These are phyloP conservation scores for Pygocentrus nattereri DNA, from an alignment of 2,797 vertebrate species.

Conservation along the genomic window DNA sequence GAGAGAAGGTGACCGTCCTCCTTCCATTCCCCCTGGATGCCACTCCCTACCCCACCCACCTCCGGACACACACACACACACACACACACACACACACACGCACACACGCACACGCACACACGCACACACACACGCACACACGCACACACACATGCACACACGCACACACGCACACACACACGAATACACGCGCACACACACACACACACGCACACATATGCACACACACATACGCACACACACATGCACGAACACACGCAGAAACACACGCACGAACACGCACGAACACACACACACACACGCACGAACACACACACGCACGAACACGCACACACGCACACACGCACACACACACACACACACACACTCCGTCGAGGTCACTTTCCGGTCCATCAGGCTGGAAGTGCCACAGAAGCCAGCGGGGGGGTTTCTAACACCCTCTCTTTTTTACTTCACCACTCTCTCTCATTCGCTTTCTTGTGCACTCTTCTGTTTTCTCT, in stretches of 20 bases:
- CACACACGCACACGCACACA: conserved; percentile 23
- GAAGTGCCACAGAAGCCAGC: conserved; percentile 36
- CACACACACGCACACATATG: too few relatives aligned
- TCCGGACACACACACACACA: conserved; percentile 20
- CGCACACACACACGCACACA: conserved; percentile 1
- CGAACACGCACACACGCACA: conserved; percentile 5
- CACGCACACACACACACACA: conserved; percentile 1
- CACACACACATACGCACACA: too few relatives aligned
- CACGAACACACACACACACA: too few relatives aligned
- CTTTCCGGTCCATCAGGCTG: conserved; percentile 64
- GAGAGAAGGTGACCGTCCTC: conserved; percentile 76
- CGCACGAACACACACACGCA: too few relatives aligned
- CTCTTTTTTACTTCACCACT: conserved; percentile 24
- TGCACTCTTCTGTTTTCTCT: conserved; percentile 20
- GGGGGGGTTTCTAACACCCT: conserved; percentile 46
- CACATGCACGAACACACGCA: too few relatives aligned
- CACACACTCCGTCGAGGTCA: conserved; percentile 66
- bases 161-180: too few relatives aligned
- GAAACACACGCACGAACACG: too few relatives aligned
- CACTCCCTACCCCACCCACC: conserved; percentile 43
- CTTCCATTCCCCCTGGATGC: conserved; percentile 62
- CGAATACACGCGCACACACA: too few relatives aligned
- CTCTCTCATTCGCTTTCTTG: neutral
- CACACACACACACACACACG: conserved; percentile 12
- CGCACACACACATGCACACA: too few relatives aligned